Conservation (phyloP, 2,888 invertebrate genomes). For the Napeogenes sylphis region DNA sequence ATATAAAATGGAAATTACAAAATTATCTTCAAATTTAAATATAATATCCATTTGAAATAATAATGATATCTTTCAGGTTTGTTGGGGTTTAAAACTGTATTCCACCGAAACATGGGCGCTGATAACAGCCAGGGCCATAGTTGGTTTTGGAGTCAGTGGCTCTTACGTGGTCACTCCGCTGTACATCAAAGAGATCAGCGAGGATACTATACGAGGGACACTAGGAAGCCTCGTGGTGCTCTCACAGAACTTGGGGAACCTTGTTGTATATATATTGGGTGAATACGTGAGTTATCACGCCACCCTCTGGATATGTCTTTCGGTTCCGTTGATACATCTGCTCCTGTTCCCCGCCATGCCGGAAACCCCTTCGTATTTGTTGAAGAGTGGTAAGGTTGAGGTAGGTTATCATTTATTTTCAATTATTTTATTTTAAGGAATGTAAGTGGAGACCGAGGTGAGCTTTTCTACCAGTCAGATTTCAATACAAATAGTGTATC, state of each 20-base stretch:
- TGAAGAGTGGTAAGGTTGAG: conserved; percentile 66
- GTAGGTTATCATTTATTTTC: conserved; percentile 38
- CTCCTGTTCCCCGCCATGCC: conserved; percentile 64
- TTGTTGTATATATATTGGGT: conserved; percentile 61
- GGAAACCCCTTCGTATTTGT: conserved; percentile 65
- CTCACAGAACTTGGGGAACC: conserved; percentile 65
- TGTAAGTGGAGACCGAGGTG: too few relatives aligned
- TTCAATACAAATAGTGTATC: too few relatives aligned
- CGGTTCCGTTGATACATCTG: conserved; percentile 62
- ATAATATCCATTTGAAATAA: too few relatives aligned
- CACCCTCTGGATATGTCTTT: conserved; percentile 62
- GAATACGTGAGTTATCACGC: conserved; percentile 64
- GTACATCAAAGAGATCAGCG: conserved; percentile 71
- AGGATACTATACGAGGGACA: conserved; percentile 64
- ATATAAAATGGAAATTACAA: too few relatives aligned
- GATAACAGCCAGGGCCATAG: conserved; percentile 61
- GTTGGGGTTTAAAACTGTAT: conserved; percentile 64
- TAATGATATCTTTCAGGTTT: conserved; percentile 42
- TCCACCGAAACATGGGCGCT: conserved; percentile 68
- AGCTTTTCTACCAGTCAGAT: too few relatives aligned
- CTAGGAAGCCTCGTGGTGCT: conserved; percentile 64
- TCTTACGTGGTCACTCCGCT: conserved; percentile 68
- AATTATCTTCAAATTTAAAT: too few relatives aligned
- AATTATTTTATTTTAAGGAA: too few relatives aligned
- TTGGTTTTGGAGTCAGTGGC: conserved; percentile 65